Conservation (phyloP, 30 jellyfish, hydroid and myxozoan species). For the Hydractinia echinata region DNA sequence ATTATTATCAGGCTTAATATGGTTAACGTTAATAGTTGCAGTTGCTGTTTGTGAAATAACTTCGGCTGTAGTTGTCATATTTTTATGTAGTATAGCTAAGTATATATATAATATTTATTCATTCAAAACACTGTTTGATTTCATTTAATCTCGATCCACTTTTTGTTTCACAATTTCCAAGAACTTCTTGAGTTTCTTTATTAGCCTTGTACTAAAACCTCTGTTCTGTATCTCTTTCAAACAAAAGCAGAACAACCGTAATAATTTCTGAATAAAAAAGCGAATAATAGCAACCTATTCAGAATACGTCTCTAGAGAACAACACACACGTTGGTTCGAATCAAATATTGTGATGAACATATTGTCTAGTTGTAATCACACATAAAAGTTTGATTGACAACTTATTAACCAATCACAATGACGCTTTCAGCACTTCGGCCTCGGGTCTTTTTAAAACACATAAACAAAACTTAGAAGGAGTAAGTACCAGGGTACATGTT, state of each 20-base stretch:
- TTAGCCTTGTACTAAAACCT: slow-evolving; percentile 18
- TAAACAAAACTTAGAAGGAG: neutral
- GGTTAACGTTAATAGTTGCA: slow-evolving; percentile 31
- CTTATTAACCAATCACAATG: slow-evolving; percentile 34
- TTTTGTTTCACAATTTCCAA: slow-evolving; percentile 32
- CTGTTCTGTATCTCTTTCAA: slow-evolving; percentile 47
- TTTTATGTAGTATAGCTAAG: neutral
- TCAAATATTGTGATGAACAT: slow-evolving; percentile 23
- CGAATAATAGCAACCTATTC: slow-evolving; percentile 53
- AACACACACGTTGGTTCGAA: slow-evolving; percentile 42
- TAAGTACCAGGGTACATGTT: too few species aligned
- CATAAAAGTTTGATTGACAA: slow-evolving; percentile 40
- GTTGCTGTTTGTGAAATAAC: slow-evolving; percentile 31
- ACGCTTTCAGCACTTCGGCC: neutral
- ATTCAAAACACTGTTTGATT: slow-evolving; percentile 19
- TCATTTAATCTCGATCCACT: neutral
- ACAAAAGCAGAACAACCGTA: slow-evolving; percentile 47
- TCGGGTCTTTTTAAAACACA: neutral
- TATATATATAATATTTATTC: neutral
- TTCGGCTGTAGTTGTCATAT: slow-evolving; percentile 35
- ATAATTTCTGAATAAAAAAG: slow-evolving; percentile 42
- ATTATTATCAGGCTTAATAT: slow-evolving; percentile 14
- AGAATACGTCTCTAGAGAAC: slow-evolving; percentile 26
- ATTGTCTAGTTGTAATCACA: slow-evolving; percentile 35
- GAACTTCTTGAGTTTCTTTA: slow-evolving; percentile 43